These are phyloP conservation scores for Archaeoteleia sp. DNA, from an alignment of 2,888 invertebrate species.

Conservation along the genomic window DNA sequence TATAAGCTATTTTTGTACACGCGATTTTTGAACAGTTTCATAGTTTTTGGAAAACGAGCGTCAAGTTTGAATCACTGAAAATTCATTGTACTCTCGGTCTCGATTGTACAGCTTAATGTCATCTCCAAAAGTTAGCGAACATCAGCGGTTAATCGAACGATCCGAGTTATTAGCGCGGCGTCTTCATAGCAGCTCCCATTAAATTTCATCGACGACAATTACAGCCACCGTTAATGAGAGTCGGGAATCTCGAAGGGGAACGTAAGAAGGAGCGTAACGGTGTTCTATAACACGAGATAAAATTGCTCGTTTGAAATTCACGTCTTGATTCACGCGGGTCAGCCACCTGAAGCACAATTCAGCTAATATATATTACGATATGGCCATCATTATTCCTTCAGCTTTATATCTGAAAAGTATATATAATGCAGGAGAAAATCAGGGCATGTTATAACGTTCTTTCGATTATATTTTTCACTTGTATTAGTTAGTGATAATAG, in stretches of 20 bases:
- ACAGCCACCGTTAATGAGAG: slow-evolving; percentile 18
- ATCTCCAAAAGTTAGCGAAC: slow-evolving; percentile 12
- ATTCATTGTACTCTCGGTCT: too few species aligned
- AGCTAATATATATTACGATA: not conserved
- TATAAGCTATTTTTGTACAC: too few species aligned
- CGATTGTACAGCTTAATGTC: too few species aligned
- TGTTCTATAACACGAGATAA: not conserved
- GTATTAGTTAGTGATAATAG: too few species aligned
- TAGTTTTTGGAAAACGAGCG: too few species aligned
- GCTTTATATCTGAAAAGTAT: too few species aligned
- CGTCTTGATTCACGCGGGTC: slow-evolving; percentile 4
- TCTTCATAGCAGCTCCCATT: slow-evolving; percentile 12
- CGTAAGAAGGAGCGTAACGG: not conserved
- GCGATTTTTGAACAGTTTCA: too few species aligned
- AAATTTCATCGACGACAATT: slow-evolving; percentile 19
- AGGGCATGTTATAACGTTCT: too few species aligned
- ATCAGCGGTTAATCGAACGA: slow-evolving; percentile 18
- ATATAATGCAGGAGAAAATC: too few species aligned
- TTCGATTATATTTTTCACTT: too few species aligned
- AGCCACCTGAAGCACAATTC: not conserved
- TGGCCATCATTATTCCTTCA: too few species aligned
- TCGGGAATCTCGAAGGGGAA: not conserved
- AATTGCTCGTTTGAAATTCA: slow-evolving; percentile 5
- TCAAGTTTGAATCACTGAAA: too few species aligned
- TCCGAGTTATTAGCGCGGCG: slow-evolving; percentile 3